Percentiles rank a stretch among this genome's conserved stretches.
phyloP scores from a whole-genome alignment of 1,140 invertebrate species.

The Meloidogyne hapla region DNA sequence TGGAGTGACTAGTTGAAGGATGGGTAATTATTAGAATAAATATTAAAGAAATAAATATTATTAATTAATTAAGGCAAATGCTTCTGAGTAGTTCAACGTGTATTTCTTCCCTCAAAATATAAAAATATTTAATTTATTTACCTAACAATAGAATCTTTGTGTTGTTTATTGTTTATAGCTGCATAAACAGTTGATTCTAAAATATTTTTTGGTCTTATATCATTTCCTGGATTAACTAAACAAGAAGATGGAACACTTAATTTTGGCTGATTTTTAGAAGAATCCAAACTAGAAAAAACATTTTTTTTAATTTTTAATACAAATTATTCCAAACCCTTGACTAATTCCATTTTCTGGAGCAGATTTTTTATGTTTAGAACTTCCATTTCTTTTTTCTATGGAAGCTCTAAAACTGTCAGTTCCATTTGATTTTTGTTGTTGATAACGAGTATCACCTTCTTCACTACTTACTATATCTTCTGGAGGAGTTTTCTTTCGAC shows the following conservation, averaged over 20 bases:
- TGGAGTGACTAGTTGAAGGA: too few relatives aligned
- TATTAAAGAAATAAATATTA: not conserved
- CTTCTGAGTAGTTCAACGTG: too few relatives aligned
- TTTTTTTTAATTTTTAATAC: too few relatives aligned
- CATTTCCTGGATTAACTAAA: not conserved
- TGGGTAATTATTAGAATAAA: not conserved
- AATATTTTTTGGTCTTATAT: constrained; percentile 3
- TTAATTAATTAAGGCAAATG: not conserved
- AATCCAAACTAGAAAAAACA: constrained; percentile 7
- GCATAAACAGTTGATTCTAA: constrained; percentile 25
- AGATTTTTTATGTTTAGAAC: not conserved
- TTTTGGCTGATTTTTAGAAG: not conserved
- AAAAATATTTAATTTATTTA: not conserved
- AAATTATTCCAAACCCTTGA: not conserved
- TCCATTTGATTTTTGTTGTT: not conserved
- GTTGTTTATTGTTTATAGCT: constrained; percentile 16
- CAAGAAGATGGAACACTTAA: not conserved
- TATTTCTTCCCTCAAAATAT: too few relatives aligned
- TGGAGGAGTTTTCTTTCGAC: constrained; percentile 18
- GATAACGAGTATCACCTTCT: constrained; percentile 3
- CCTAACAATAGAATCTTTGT: not conserved
- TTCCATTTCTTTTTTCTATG: constrained; percentile 7
- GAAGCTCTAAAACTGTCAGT: not conserved
- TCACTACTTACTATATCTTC: constrained; percentile 12
- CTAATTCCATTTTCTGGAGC: constrained; percentile 4